Percentiles rank a stretch among this genome's conserved stretches.
phyloP scores from a whole-genome alignment of 2,113 vertebrate species.

The Cnemophilus loriae region DNA sequence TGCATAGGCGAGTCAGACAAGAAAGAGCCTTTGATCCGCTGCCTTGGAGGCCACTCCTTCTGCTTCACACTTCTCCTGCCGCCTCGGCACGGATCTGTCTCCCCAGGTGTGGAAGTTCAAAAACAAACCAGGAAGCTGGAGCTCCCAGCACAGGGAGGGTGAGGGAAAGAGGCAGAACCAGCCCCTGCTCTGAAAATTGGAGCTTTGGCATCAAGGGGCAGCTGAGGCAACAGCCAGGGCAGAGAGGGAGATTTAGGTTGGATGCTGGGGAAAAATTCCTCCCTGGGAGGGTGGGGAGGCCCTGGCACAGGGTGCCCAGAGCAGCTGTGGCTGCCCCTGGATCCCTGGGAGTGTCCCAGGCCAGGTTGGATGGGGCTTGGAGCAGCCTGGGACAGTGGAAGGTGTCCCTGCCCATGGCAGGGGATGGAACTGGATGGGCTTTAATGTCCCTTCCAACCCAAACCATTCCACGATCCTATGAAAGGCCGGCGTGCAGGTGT shows the following conservation, averaged over 20 bases:
- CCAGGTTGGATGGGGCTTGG: background rate
- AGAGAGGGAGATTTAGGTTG: background rate
- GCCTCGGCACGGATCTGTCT: background rate
- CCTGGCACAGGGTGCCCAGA: background rate
- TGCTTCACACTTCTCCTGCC: background rate
- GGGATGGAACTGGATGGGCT: background rate
- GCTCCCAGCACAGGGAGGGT: background rate
- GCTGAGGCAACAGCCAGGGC: background rate
- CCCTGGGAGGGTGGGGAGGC: background rate
- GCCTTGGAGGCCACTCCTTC: slow-evolving; percentile 2
- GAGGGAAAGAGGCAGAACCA: background rate
- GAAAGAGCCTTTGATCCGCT: slow-evolving; percentile 33
- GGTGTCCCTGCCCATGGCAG: background rate
- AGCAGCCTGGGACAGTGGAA: accelerated
- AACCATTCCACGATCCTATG: background rate
- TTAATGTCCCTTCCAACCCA: background rate
- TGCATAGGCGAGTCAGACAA: background rate
- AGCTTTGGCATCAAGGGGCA: background rate
- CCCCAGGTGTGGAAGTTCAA: slow-evolving; percentile 5
- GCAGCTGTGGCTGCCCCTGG: background rate
- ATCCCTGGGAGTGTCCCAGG: background rate
- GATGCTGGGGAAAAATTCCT: background rate
- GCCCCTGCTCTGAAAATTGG: accelerated
- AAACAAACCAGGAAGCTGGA: background rate
- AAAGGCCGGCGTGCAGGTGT: background rate